These are phyloP conservation scores for Meta bourneti DNA, from an alignment of 2,888 invertebrate genomes.

Conservation along the genomic window DNA sequence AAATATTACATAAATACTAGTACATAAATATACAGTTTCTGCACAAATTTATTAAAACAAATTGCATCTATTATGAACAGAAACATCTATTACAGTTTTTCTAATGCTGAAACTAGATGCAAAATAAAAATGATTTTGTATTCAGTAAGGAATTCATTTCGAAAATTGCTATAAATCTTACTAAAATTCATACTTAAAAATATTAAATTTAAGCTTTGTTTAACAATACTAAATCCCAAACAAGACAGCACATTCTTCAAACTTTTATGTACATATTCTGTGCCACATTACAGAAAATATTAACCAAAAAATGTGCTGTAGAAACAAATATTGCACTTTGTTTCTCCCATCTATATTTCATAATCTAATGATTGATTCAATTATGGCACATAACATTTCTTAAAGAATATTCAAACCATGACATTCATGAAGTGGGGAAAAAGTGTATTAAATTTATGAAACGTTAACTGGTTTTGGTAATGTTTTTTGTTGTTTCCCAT, in stretches of 20 bases:
- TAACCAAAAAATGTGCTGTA: slow-evolving; percentile 39
- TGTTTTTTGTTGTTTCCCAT: slow-evolving; percentile 8
- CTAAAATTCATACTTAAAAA: slow-evolving; percentile 45
- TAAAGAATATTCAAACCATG: slow-evolving; percentile 42
- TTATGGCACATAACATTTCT: slow-evolving; percentile 62
- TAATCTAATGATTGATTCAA: slow-evolving; percentile 26
- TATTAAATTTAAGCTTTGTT: slow-evolving; percentile 23
- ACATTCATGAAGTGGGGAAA: slow-evolving; percentile 26
- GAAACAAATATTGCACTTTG: slow-evolving; percentile 70
- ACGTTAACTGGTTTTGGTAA: not conserved
- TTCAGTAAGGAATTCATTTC: slow-evolving; percentile 18
- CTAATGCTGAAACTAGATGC: slow-evolving; percentile 24
- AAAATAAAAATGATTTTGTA: slow-evolving; percentile 34
- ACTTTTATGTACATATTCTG: slow-evolving; percentile 50
- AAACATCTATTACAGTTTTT: slow-evolving; percentile 23
- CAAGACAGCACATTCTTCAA: slow-evolving; percentile 37
- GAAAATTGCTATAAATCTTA: slow-evolving; percentile 33
- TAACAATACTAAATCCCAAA: slow-evolving; percentile 39
- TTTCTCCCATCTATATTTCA: slow-evolving; percentile 41
- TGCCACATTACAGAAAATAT: slow-evolving; percentile 47
- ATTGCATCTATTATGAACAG: slow-evolving; percentile 33
- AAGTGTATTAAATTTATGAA: slow-evolving; percentile 19
- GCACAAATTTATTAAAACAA: slow-evolving; percentile 32
- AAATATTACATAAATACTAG: slow-evolving; percentile 46
- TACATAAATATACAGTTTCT: slow-evolving; percentile 64